phyloP scores from a whole-genome alignment of 2,113 vertebrate genomes.

The Stegastes partitus region DNA sequence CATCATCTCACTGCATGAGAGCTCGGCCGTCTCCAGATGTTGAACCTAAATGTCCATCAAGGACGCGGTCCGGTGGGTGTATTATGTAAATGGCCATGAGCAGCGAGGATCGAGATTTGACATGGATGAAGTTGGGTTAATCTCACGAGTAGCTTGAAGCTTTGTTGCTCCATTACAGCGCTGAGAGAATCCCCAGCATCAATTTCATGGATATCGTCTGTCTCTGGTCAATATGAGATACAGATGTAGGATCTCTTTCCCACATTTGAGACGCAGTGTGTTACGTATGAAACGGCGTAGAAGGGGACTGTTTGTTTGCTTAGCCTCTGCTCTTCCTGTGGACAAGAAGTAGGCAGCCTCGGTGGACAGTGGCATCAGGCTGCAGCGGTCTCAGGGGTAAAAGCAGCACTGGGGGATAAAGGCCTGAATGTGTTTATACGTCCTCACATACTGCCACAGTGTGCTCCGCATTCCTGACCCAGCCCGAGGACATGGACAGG shows the following conservation, averaged over 20 bases:
- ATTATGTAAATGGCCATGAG: constrained; percentile 54
- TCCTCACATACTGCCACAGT: constrained; percentile 5
- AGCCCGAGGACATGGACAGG: background rate
- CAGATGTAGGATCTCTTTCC: constrained; percentile 76
- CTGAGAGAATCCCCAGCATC: constrained; percentile 42
- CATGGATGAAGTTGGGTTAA: constrained; percentile 46
- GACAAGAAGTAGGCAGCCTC: constrained; percentile 26
- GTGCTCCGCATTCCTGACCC: constrained; percentile 17
- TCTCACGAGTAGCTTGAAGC: constrained; percentile 48
- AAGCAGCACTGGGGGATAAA: constrained; percentile 18
- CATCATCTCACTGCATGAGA: constrained; percentile 23
- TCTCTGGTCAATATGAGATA: constrained; percentile 58
- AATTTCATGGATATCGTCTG: constrained; percentile 74
- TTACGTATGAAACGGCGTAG: constrained; percentile 30
- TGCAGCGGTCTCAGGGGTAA: constrained; percentile 34
- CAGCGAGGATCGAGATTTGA: constrained; percentile 44
- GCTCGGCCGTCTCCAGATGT: constrained; percentile 30
- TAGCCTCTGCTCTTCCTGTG: constrained; percentile 66
- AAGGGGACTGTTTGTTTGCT: constrained; percentile 64
- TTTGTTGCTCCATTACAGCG: constrained; percentile 33
- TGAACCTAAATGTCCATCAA: constrained; percentile 15
- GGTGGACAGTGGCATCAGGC: constrained; percentile 39
- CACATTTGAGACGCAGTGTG: constrained; percentile 61
- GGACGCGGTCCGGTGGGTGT: constrained; percentile 26
- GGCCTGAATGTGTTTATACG: constrained; percentile 18